Conservation (phyloP, 2,113 vertebrate species). For the Henicopernis longicauda region DNA sequence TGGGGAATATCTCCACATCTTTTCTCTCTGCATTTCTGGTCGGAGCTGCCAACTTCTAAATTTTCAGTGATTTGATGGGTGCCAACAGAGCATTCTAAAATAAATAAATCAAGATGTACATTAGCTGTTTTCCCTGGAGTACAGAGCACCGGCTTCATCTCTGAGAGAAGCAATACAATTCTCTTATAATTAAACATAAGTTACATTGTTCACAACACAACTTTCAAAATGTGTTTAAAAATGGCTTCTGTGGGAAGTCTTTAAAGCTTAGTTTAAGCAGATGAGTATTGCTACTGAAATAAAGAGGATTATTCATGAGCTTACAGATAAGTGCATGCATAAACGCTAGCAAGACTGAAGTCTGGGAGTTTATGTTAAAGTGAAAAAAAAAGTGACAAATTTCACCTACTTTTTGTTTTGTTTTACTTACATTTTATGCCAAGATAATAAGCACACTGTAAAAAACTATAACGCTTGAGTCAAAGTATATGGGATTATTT, state of each 20-base stretch:
- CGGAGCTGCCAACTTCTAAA: not conserved
- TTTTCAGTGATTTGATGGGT: not conserved
- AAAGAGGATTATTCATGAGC: conserved; percentile 15
- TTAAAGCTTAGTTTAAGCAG: conserved; percentile 33
- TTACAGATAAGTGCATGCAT: not conserved
- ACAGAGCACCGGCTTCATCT: not conserved
- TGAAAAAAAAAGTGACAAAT: not conserved
- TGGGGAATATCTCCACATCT: not conserved
- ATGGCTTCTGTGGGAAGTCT: not conserved
- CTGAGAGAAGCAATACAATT: not conserved
- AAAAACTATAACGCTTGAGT: not conserved
- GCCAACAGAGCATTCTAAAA: not conserved
- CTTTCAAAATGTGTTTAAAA: not conserved
- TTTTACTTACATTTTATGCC: not conserved
- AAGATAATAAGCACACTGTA: not conserved
- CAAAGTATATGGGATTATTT: not conserved
- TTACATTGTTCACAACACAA: not conserved
- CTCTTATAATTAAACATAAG: not conserved
- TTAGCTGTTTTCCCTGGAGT: not conserved
- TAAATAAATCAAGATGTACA: not conserved
- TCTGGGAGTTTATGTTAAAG: not conserved
- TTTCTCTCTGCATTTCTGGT: not conserved
- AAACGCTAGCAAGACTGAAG: not conserved
- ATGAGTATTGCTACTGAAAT: not conserved
- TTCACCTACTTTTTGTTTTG: not conserved